These are phyloP conservation scores for Pomatostomus ruficeps DNA, from an alignment of 2,113 vertebrate genomes.

Conservation along the genomic window DNA sequence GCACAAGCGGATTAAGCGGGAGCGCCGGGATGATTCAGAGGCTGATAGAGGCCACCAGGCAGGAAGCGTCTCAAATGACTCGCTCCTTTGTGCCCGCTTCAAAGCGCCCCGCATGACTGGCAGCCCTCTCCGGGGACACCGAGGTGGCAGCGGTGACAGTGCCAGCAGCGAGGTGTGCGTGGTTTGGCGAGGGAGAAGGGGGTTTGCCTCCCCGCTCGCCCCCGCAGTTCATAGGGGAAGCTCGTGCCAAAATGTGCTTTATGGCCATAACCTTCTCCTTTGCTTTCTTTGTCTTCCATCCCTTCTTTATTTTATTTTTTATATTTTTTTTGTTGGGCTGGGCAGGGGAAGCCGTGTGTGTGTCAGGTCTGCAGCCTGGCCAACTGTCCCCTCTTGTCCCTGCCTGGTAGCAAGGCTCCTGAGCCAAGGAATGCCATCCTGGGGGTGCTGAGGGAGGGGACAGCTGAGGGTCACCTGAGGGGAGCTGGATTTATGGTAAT, in stretches of 20 bases:
- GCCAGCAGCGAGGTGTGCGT: not conserved
- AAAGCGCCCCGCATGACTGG: not conserved
- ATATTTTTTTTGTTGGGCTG: too few relatives aligned
- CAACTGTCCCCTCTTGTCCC: not conserved
- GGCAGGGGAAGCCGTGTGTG: not conserved
- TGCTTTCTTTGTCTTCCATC: not conserved
- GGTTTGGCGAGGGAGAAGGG: not conserved
- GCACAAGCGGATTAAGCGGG: conserved; percentile 11
- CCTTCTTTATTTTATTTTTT: not conserved
- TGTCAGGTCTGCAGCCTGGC: not conserved
- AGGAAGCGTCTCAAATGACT: conserved; percentile 25
- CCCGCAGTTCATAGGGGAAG: not conserved
- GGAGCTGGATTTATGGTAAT: not conserved
- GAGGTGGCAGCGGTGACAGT: not conserved
- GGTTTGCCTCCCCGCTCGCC: not conserved
- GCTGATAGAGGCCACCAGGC: conserved; percentile 33
- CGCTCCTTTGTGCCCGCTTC: conserved; percentile 18
- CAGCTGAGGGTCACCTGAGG: not conserved
- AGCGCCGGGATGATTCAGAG: not conserved
- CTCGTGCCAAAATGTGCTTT: not conserved
- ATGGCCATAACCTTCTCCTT: not conserved
- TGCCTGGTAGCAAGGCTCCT: not conserved
- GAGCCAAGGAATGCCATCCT: not conserved
- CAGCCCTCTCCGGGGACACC: not conserved
- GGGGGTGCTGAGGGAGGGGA: not conserved